Conservation (phyloP, 30 jellyfish, hydroid and myxozoan species). For the Phacellophora camtschatica region DNA sequence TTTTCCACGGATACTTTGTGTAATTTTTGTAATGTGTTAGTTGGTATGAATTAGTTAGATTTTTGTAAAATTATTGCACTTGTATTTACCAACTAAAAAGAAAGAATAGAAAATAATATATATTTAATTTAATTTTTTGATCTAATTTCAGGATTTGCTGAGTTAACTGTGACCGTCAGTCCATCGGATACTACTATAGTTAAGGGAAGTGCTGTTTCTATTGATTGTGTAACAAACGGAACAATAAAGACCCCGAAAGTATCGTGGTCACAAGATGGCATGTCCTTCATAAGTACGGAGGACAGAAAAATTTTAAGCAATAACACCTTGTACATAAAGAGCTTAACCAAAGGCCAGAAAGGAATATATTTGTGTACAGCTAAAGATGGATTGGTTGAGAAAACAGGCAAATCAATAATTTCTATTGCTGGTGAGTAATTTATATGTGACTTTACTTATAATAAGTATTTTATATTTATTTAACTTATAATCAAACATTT, state of each 20-base stretch:
- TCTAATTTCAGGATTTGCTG: not conserved
- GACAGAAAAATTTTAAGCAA: constrained; percentile 46
- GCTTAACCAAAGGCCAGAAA: constrained; percentile 26
- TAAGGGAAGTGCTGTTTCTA: constrained; percentile 14
- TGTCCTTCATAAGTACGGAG: constrained; percentile 18
- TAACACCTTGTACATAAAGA: constrained; percentile 64
- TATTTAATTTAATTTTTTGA: not conserved
- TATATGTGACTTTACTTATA: too few relatives aligned
- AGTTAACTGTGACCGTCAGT: constrained; percentile 28
- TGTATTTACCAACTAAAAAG: too few relatives aligned
- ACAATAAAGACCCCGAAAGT: constrained; percentile 30
- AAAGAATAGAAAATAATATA: too few relatives aligned
- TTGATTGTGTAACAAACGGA: constrained; percentile 52
- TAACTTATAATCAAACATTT: too few relatives aligned
- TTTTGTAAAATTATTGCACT: too few relatives aligned
- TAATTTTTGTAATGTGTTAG: too few relatives aligned
- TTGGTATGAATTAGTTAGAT: too few relatives aligned
- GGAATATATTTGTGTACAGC: constrained; percentile 86
- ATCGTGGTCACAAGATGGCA: constrained; percentile 39
- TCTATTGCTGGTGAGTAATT: too few relatives aligned
- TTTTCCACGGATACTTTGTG: too few relatives aligned
- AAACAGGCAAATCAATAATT: too few relatives aligned
- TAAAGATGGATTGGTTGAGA: not conserved
- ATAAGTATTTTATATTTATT: too few relatives aligned
- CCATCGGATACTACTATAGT: not conserved